These are phyloP conservation scores for Halictus ligatus DNA, from an alignment of 2,888 invertebrate species.

Conservation along the genomic window DNA sequence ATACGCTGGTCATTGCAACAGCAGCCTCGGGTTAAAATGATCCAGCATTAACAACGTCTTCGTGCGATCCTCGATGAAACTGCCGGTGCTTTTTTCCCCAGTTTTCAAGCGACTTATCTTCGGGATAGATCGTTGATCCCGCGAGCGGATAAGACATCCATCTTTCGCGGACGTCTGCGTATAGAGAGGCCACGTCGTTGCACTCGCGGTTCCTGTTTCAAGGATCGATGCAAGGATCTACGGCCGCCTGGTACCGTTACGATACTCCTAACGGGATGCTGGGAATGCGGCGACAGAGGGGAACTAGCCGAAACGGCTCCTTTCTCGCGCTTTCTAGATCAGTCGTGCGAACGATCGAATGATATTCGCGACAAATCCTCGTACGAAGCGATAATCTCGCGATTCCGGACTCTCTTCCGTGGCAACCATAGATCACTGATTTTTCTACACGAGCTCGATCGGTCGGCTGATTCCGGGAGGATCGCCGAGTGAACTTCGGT, in stretches of 20 bases:
- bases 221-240: conserved; percentile 74
- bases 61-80: neutral
- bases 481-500: neutral
- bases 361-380: conserved; percentile 16
- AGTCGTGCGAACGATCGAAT: conserved; percentile 39
- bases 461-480: neutral
- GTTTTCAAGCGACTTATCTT: neutral
- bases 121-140: neutral
- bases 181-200: conserved; percentile 12
- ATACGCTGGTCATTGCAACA: neutral
- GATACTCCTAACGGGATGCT: conserved; percentile 78
- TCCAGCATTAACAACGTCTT: neutral
- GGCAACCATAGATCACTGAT: neutral
- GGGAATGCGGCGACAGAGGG: conserved; percentile 64
- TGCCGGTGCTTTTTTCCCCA: neutral
- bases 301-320: conserved; percentile 59
- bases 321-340: conserved; percentile 67
- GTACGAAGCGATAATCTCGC: neutral
- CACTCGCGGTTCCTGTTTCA: conserved; percentile 55
- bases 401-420: neutral
- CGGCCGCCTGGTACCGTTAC: conserved; percentile 75
- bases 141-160: neutral
- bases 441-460: neutral
- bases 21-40: neutral
- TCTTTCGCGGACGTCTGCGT: neutral